Percentiles rank a stretch among this genome's conserved stretches.
Conservation (phyloP, 2,797 vertebrate species). For the Eospalax fontanierii region DNA sequence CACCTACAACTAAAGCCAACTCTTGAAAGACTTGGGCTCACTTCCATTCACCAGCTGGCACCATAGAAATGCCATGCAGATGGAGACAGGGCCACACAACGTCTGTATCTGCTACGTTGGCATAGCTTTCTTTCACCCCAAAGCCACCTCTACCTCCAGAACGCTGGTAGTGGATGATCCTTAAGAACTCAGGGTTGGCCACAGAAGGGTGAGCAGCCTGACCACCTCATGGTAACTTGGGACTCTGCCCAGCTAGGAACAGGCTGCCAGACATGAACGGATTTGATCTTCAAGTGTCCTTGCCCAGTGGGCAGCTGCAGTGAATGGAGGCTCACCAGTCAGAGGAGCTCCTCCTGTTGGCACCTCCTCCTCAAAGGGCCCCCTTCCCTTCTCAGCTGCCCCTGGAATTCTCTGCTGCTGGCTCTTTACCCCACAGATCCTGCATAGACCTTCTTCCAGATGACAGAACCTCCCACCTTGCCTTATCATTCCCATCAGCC, state of each 20-base stretch:
- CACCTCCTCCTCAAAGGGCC: neutral
- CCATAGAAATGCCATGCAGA: neutral
- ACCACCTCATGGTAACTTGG: conserved; percentile 29
- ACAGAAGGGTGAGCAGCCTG: neutral
- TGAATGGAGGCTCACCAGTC: neutral
- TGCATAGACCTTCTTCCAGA: neutral
- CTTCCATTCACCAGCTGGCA: conserved; percentile 56
- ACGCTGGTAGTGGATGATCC: neutral
- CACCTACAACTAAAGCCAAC: conserved; percentile 76
- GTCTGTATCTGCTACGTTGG: conserved; percentile 30
- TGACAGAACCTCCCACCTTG: neutral
- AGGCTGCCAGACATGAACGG: neutral
- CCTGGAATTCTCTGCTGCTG: neutral
- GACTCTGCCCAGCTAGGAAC: neutral
- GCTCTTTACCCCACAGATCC: neutral
- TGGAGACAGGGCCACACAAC: conserved; percentile 42
- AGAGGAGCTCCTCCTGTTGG: neutral
- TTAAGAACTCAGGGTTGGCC: neutral
- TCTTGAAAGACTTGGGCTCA: conserved; percentile 2
- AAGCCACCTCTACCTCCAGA: neutral
- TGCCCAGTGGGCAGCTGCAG: conserved; percentile 61
- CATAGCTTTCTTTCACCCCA: conserved; percentile 55
- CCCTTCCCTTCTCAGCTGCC: neutral
- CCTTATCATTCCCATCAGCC: neutral
- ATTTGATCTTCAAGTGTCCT: conserved; percentile 85